Evolutionary conservation across 2,797 vertebrate species (phyloP), one percentile per base, ranked within the genome.

Genomic region (Salmo trutta): DNA sequence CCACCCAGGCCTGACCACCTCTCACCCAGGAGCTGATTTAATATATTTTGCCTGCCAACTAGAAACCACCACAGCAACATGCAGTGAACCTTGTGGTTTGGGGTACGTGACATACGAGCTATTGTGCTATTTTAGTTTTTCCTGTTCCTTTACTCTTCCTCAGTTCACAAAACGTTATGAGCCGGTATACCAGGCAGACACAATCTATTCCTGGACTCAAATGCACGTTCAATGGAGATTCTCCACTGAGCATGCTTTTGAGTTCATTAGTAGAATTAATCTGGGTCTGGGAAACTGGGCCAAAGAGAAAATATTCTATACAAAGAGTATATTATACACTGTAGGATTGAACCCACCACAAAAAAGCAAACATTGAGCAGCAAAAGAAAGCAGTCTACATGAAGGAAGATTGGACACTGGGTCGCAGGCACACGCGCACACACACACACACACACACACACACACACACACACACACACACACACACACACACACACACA

Each of bases 91-190:
- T 14, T 51, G 59, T 29, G 41, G 62, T 74, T 79, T 74, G 54
- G 66, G 56, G 54, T 59, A 73, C 65, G 71, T 77, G 73, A 73
- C 54, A 79, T 78, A 69, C 73, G 36, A 51, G 73, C 71, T 70
- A 71, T 70, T 80, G 52, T 76, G 81, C 83, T 65, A 71, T 69
- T 75, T 33, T 51, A 82, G 56, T 21, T 66, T 64, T 73, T 75
- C 69, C 79, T 33, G 76, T 75, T 77, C 84, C 87, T 79, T 83
- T 80, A 76, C 53, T 81, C 82, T 85, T 33, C 7, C 16, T 83
- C 19, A 19, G 19, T 59, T 19, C 19, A 8, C 56, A 7, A 62
- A 59, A 12, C 1, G 0, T 21, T 24, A 62, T 62, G 7, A 62
- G 6, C 59, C 8, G 8, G 5, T 24, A 62, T 24, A 3, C 59